Evolutionary conservation across 2,888 invertebrate species (phyloP), one percentile per base, ranked within the genome.

Genomic region (Lottia scabra): DNA sequence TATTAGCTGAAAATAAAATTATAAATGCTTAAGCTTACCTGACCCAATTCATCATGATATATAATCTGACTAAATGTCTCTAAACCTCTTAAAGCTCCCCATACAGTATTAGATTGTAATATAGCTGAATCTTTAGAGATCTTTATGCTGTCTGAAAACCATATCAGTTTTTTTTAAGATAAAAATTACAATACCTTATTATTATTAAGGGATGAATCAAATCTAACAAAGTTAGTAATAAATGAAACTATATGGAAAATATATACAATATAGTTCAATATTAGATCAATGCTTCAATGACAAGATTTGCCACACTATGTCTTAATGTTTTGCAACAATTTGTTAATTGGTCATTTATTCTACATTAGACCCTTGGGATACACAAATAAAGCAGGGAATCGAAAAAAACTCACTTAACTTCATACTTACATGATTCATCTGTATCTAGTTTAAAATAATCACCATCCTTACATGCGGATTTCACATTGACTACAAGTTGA

Each of bases 31-130:
- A 38, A 8, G 38, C 68, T 69, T 63, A 72, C 72, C 46, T 67
- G 45, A 16, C 48, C 30, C 48, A 46, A 65, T 64, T 67, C 43
- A 27, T 68, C 68, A 38, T 87, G 77, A 78, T 91, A 91, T 30
- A 94, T 88, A 16, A 96, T 89, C 84, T 97, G 97, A 1, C 94
- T 93, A 87, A 96, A 95, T 0, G 95, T 94, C 90, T 97, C 96
- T 76, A 97, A 90, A 0, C 95, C 97, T 82, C 96, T 91, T 45
- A 97, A 87, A 67, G 94, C 91, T 43, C 96, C 96, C 96, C 97
- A 97, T 80, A 95, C 83, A 44, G 82, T 80, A n/a, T 75, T 75
- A 8, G 85, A 80, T 26, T 64, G 69, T 67, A 87, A 66, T 19
- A 63, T 67, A 6, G 73, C 70, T 15, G 56, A 65, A n/a, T 65